Base-by-base conservation (phyloP, 2,113 vertebrate genomes). In the Paramormyrops kingsleyae region DNA sequence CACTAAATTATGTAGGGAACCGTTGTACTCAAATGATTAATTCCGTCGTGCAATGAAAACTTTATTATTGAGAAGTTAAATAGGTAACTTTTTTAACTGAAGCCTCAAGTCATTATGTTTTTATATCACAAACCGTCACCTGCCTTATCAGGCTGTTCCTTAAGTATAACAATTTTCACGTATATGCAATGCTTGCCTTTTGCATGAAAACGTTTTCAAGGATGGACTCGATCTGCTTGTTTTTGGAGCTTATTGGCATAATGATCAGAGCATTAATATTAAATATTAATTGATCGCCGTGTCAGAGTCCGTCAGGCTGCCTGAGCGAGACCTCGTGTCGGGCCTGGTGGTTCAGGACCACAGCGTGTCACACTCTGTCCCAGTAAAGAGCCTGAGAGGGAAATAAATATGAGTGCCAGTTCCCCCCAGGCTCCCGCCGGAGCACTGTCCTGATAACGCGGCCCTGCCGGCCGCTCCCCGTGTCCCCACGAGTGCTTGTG, bases 361-460 rank as follows among this genome's bases (percentile, higher is more conserved):
- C 42, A 31, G 46, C 13, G 1, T 87, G 85, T 52, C 10, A 46
- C 49, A 15, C 49, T 46, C n/a, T 52, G 85, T 53, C 85, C 50
- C 13, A 47, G 49, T 19, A 24, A 35, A 35, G 31, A 12, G 50
- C 85, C 50, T 93, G 92, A 86, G 90, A 91, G 91, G 9, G 90
- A 91, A 93, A 93, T 91, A 93, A 91, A 92, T 90, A 89, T 90
- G 92, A 89, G 90, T 83, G 90, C 90, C 35, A 47, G 91, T 88
- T 85, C 92, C 85, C 91, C 90, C 90, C 93, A 92, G 93, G 92
- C 94, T 95, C 90, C 88, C 92, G 91, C 89, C 90, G 92, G 92
- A 89, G 93, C 92, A 91, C 92, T 90, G 44, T 92, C 92, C 93
- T 92, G 95, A 95, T 94, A 94, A 94, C 93, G 92, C 93, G 91